A percentile compares a stretch with the other conserved stretches of the same genome.
Conservation (phyloP, 2,113 vertebrate genomes). For the Nothoprocta perdicaria region DNA sequence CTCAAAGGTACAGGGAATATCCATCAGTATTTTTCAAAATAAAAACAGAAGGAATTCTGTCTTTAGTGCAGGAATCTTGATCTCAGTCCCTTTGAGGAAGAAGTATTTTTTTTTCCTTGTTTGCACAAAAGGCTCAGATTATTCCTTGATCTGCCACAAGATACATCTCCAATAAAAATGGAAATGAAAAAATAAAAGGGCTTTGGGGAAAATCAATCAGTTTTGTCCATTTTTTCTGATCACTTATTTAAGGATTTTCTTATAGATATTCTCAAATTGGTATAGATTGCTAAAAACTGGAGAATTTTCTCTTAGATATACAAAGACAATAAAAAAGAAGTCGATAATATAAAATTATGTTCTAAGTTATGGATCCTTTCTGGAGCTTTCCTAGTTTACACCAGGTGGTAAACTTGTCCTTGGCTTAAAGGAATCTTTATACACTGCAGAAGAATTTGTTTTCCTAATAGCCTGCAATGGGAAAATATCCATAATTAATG, state of each 20-base stretch:
- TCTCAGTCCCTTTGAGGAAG: not conserved
- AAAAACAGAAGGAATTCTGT: not conserved
- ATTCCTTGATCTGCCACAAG: not conserved
- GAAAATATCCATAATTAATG: not conserved
- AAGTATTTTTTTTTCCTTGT: not conserved
- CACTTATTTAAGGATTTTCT: not conserved
- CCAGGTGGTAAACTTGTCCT: not conserved
- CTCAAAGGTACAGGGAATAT: not conserved
- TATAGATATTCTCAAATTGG: not conserved
- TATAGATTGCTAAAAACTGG: not conserved
- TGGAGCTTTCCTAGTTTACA: not conserved
- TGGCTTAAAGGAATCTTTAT: not conserved
- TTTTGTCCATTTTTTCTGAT: not conserved
- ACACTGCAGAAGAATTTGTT: not conserved
- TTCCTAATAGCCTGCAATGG: not conserved
- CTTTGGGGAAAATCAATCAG: not conserved
- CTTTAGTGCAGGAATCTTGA: not conserved
- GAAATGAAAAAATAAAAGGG: fast-evolving
- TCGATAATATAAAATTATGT: not conserved
- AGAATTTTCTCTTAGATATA: not conserved
- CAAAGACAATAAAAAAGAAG: not conserved
- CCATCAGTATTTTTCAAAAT: not conserved
- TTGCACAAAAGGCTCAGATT: not conserved
- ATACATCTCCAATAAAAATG: not conserved
- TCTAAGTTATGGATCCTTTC: not conserved